Conservation (phyloP, 1,140 invertebrate species). For the Drosophila burlai region DNA sequence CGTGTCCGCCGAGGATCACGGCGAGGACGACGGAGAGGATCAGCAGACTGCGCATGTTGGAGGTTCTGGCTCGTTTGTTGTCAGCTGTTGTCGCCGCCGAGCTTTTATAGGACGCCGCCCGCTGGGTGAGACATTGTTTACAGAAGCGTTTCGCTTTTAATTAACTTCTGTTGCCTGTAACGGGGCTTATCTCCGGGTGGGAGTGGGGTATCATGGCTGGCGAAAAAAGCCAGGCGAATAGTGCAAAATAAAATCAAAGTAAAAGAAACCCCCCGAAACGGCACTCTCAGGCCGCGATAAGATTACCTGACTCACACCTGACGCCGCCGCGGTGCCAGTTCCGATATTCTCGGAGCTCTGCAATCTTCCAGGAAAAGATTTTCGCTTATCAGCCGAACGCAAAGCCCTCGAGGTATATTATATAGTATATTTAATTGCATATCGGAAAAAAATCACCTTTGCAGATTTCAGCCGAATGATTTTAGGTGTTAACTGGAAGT, state of each 20-base stretch:
- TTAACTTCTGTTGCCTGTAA: slow-evolving; percentile 45
- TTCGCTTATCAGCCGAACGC: slow-evolving; percentile 10
- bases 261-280: slow-evolving; percentile 38
- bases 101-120: slow-evolving; percentile 49
- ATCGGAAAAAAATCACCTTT: slow-evolving; percentile 11
- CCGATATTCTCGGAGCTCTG: not conserved
- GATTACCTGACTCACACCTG: slow-evolving; percentile 51
- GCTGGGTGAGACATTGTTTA: slow-evolving; percentile 38
- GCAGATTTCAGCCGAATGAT: slow-evolving; percentile 17
- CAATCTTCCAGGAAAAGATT: slow-evolving; percentile 40
- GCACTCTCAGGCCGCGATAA: slow-evolving; percentile 39
- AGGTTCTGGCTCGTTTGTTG: slow-evolving; percentile 28
- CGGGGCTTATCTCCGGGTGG: slow-evolving; percentile 33
- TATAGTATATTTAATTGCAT: not conserved
- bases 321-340: slow-evolving; percentile 1
- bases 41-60: slow-evolving; percentile 57
- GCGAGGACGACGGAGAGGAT: slow-evolving; percentile 60
- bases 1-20: slow-evolving; percentile 51
- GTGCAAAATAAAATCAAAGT: slow-evolving; percentile 36
- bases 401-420: slow-evolving; percentile 3
- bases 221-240: slow-evolving; percentile 12
- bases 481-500: slow-evolving; percentile 3
- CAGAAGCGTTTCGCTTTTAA: slow-evolving; percentile 44
- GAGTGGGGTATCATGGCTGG: slow-evolving; percentile 10
- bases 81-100: not conserved